phyloP scores from a whole-genome alignment of 2,113 vertebrate genomes.

The Grammomys dolichurus region DNA sequence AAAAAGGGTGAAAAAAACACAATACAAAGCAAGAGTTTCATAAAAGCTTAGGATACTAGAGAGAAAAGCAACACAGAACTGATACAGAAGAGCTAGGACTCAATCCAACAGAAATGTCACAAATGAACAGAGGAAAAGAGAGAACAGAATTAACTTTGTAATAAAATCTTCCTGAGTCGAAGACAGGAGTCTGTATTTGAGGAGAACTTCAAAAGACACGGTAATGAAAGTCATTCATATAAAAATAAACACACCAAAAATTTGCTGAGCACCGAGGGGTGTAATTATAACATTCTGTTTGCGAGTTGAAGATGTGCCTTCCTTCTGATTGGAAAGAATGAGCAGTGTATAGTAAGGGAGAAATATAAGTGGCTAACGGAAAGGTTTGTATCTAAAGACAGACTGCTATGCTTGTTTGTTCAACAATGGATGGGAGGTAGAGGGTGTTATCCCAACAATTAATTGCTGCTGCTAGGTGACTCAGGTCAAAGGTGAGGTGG shows the following conservation, averaged over 20 bases:
- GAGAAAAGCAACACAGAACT: not conserved
- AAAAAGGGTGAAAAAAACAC: not conserved
- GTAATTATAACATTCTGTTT: not conserved
- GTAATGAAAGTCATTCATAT: not conserved
- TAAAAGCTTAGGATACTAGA: not conserved
- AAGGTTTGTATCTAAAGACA: not conserved
- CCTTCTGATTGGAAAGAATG: not conserved
- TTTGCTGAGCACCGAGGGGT: not conserved
- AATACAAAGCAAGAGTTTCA: not conserved
- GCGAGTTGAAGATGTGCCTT: not conserved
- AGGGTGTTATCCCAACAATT: not conserved
- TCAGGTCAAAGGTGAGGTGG: not conserved
- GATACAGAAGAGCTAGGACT: not conserved
- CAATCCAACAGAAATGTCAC: not conserved
- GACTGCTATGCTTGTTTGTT: not conserved
- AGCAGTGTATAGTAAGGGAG: not conserved
- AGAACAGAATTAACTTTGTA: not conserved
- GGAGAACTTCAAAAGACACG: not conserved
- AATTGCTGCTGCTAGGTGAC: not conserved
- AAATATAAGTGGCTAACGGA: not conserved
- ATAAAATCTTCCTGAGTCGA: not conserved
- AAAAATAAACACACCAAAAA: constrained; percentile 5
- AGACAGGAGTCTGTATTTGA: not conserved
- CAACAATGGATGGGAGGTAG: not conserved
- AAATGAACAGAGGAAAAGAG: not conserved